Conservation (phyloP, 2,888 invertebrate genomes). For the Kryphioiulus occultus region DNA sequence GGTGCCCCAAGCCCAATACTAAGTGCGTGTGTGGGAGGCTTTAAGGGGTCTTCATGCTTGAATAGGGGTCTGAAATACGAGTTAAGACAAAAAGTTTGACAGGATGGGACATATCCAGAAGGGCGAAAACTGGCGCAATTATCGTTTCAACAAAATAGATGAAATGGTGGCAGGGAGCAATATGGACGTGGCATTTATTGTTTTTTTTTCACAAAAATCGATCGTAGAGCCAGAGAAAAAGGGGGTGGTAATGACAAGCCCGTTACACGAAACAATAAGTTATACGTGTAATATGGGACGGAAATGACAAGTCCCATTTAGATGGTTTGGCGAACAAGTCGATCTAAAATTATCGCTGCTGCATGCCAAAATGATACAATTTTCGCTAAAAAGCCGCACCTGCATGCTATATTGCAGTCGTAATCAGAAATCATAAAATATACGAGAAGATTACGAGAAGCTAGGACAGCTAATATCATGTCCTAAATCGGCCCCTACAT, state of each 20-base stretch:
- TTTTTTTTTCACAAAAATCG: slow-evolving; percentile 28
- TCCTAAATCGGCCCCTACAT: not conserved
- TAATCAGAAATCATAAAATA: not conserved
- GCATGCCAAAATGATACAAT: not conserved
- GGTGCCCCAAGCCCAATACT: not conserved
- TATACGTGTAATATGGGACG: not conserved
- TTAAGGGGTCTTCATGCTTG: not conserved
- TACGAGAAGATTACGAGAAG: not conserved
- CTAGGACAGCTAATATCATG: not conserved
- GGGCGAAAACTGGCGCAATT: not conserved
- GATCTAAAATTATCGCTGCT: not conserved
- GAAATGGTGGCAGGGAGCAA: slow-evolving; percentile 17
- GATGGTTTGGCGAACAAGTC: not conserved
- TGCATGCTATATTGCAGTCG: not conserved
- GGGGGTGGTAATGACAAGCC: slow-evolving; percentile 11
- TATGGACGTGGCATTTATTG: slow-evolving; percentile 25
- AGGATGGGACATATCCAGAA: not conserved
- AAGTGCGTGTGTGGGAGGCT: not conserved
- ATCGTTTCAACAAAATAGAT: slow-evolving; percentile 8
- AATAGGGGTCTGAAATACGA: not conserved
- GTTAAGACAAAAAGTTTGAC: not conserved
- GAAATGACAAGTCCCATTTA: not conserved
- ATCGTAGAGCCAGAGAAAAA: not conserved
- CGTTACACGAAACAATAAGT: slow-evolving; percentile 1
- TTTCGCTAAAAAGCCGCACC: not conserved